Evolutionary conservation across 1,140 invertebrate species (phyloP), one percentile per base, ranked within the genome.

Genomic region (Sycobia sp.): DNA sequence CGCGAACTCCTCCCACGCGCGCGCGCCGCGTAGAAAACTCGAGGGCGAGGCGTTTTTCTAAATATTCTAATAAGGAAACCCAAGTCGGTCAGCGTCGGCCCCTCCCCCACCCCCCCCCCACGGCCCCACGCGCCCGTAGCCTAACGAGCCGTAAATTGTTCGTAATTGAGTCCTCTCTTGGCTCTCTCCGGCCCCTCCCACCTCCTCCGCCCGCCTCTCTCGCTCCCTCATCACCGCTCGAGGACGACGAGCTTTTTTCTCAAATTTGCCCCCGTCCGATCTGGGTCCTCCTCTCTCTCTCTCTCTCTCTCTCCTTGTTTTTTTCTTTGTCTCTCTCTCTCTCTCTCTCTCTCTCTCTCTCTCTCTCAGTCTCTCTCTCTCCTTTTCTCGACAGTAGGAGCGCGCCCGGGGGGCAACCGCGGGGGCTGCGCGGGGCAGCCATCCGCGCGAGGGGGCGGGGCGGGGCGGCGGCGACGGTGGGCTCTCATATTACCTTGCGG

Each of bases 381-480:
- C n/a, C n/a, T n/a, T n/a, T n/a, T n/a, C 7, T 41, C 47, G 47
- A 20, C 38, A 60, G 44, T 54, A 66, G 69, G 59, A 69, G 29
- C 29, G 29, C 29, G 29, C 29, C 29, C 29, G 29, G 29, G 11
- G 29, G 29, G n/a, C 66, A 67, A 64, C 65, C 58, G 64, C 66
- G 73, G 73, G 74, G 74, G 76, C 75, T 36, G n/a, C 3, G 3
- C 14, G 39, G 10, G 41, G 1, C 73, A 75, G 73, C 70, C 70
- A 69, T 72, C 74, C 74, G 75, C 70, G 74, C 70, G 71, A 66
- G 76, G 71, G 71, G 73, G 75, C 73, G 76, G 75, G 71, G 73
- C 74, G 70, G 73, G 69, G 67, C 69, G 70, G 71, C 74, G 16
- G 46, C 9, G 36, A 44, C 36, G 20, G 47, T 13, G 67, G 67